phyloP scores from a whole-genome alignment of 1,140 invertebrate genomes.

The Coenobita brevimanus region DNA sequence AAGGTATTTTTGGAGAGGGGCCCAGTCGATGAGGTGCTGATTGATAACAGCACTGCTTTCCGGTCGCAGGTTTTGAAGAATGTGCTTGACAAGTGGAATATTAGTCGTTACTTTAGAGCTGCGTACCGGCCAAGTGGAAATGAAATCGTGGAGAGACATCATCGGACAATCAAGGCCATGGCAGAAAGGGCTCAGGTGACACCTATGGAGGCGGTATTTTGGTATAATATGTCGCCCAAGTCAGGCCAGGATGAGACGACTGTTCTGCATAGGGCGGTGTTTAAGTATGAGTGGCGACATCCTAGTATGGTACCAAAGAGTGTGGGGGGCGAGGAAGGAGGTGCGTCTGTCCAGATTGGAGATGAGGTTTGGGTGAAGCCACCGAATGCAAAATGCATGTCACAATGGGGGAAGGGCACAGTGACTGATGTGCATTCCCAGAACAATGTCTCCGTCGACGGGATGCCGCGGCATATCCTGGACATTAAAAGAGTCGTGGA shows the following conservation, averaged over 20 bases:
- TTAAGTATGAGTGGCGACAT: neutral
- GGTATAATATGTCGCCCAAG: neutral
- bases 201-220: neutral
- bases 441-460: neutral
- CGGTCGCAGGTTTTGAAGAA: too few relatives aligned
- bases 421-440: slow-evolving; percentile 6
- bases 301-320: neutral
- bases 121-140: slow-evolving; percentile 24
- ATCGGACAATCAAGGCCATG: slow-evolving; percentile 26
- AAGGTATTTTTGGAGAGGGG: too few relatives aligned
- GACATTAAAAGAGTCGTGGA: neutral
- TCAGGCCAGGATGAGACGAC: neutral
- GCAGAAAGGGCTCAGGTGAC: neutral
- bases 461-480: neutral
- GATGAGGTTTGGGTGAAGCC: neutral
- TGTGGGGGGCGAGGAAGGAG: neutral
- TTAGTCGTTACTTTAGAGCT: slow-evolving; percentile 20
- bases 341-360: neutral
- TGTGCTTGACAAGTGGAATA: neutral
- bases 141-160: slow-evolving; percentile 22
- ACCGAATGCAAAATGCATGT: neutral
- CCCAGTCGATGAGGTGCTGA: neutral
- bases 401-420: neutral
- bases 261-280: neutral
- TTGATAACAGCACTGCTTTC: neutral